These are phyloP conservation scores for Rhynchomys soricoides DNA, from an alignment of 2,113 vertebrate genomes.

Conservation along the genomic window DNA sequence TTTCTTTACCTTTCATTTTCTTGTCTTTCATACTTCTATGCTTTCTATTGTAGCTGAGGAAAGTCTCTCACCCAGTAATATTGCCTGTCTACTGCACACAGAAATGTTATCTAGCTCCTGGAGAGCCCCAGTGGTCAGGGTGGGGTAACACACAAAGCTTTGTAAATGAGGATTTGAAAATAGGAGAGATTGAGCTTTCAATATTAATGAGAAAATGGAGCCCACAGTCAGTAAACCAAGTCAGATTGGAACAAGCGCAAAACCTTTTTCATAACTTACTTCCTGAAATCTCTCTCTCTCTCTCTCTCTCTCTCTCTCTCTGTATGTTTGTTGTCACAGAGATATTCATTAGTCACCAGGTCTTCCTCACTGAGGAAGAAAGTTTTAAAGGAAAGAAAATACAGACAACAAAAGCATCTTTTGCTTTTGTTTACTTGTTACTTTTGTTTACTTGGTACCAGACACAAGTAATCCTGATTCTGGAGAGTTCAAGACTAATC, in stretches of 20 bases:
- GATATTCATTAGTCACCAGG: background rate
- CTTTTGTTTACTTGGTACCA: background rate
- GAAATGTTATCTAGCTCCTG: background rate
- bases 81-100: accelerated
- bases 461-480: background rate
- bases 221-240: background rate
- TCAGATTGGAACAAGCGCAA: background rate
- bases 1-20: background rate
- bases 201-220: background rate
- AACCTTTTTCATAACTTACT: background rate
- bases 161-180: background rate
- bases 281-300: background rate
- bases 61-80: background rate
- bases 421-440: background rate
- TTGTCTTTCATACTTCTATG: background rate
- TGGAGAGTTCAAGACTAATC: background rate
- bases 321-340: background rate
- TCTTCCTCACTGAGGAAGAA: background rate
- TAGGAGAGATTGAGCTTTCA: background rate
- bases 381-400: background rate
- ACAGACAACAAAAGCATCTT: background rate
- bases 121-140: background rate
- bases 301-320: too few species aligned
- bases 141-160: background rate
- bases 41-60: background rate